Conservation (phyloP, 2,113 vertebrate species). For the Pterophyllum scalare region DNA sequence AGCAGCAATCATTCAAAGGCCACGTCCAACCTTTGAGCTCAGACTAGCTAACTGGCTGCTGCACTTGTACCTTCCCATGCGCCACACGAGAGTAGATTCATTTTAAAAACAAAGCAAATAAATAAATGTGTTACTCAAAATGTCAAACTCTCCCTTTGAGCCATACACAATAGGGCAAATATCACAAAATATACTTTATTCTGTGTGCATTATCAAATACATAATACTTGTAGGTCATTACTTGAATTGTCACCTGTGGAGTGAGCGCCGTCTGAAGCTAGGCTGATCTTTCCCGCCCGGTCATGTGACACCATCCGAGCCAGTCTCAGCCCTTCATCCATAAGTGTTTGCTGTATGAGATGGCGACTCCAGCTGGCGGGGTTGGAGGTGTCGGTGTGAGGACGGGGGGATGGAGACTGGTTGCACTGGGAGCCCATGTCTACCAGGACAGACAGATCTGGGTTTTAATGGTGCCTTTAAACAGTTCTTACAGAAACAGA, state of each 20-base stretch:
- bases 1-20: no score
- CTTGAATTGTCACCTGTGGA: constrained; percentile 84
- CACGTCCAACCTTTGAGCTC: neutral
- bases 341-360: constrained; percentile 95
- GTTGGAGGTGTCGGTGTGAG: constrained; percentile 84
- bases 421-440: constrained; percentile 80
- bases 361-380: constrained; percentile 92
- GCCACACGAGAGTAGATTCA: neutral
- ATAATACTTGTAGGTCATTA: constrained; percentile 12
- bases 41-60: neutral
- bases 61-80: neutral
- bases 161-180: neutral
- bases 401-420: constrained; percentile 83
- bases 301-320: constrained; percentile 95
- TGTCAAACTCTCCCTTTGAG: neutral
- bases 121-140: neutral
- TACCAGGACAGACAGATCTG: constrained; percentile 70
- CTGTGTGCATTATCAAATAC: constrained; percentile 11
- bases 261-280: constrained; percentile 86
- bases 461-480: constrained; percentile 42
- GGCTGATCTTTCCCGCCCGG: constrained; percentile 86
- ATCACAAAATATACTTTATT: constrained; percentile 39
- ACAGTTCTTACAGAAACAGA: constrained; percentile 13
- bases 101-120: neutral
- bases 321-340: constrained; percentile 96